Evolutionary conservation across 2,888 invertebrate species (phyloP).

Genomic region (Acheta domesticus): DNA sequence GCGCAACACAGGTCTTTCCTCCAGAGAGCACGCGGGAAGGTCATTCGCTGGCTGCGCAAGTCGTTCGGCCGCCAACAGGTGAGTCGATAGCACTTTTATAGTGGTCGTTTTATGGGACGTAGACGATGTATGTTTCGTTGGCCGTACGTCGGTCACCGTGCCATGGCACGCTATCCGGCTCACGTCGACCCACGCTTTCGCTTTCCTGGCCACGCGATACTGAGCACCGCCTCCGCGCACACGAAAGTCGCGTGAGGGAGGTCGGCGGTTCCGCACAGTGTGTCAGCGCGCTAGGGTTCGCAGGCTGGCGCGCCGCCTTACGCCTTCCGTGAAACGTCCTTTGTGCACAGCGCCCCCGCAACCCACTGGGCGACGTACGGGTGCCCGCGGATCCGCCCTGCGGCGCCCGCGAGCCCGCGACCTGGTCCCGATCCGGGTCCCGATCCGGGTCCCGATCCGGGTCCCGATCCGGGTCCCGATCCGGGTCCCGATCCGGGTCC

Average conservation of each 20-base stretch:
- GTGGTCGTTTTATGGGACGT: not conserved
- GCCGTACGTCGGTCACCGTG: not conserved
- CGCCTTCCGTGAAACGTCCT: too few species aligned
- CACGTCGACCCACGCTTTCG: not conserved
- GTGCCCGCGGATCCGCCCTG: too few species aligned
- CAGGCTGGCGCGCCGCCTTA: too few species aligned
- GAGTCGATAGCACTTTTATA: constrained; percentile 36
- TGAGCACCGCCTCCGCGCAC: not conserved
- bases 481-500: too few species aligned
- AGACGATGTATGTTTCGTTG: not conserved
- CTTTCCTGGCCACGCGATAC: not conserved
- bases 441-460: too few species aligned
- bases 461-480: too few species aligned
- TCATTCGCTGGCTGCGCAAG: constrained; percentile 49
- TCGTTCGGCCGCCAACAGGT: constrained; percentile 42
- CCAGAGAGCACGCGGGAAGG: constrained; percentile 50
- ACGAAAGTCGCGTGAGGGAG: not conserved
- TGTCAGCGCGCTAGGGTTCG: not conserved
- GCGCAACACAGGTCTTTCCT: constrained; percentile 45
- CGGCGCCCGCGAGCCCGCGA: too few species aligned
- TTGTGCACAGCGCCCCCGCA: too few species aligned
- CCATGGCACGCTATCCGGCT: too few species aligned
- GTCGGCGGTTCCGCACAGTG: not conserved
- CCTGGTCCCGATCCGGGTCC: too few species aligned
- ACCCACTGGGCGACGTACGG: too few species aligned